A percentile compares a stretch with the other conserved stretches of the same genome.
phyloP scores from a whole-genome alignment of 2,113 vertebrate genomes.

The Lycocorax pyrrhopterus region DNA sequence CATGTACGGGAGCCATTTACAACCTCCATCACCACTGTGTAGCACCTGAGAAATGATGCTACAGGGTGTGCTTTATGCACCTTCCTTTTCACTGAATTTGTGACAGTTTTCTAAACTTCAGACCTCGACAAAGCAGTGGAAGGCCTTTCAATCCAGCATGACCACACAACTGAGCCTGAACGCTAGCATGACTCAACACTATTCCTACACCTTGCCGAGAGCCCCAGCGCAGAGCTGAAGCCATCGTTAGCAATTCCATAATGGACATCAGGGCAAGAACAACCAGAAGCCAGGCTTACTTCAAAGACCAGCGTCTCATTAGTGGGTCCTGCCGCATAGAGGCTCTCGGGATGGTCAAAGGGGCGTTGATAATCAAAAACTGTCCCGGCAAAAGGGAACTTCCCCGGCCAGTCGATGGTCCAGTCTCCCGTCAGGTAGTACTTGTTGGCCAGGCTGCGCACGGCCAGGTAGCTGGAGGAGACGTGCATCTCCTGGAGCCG shows the following conservation, averaged over 20 bases:
- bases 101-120: background rate
- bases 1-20: background rate
- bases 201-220: constrained; percentile 50
- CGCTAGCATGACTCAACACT: constrained; percentile 1
- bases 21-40: background rate
- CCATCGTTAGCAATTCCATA: constrained; percentile 53
- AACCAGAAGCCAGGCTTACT: constrained; percentile 78
- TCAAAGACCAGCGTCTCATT: constrained; percentile 97
- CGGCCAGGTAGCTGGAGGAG: constrained; percentile 90
- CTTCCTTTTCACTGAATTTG: background rate
- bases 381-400: constrained; percentile 87
- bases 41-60: background rate
- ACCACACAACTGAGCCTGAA: constrained; percentile 54
- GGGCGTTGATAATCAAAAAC: constrained; percentile 89
- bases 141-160: background rate
- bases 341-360: constrained; percentile 84
- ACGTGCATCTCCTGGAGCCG: constrained; percentile 82
- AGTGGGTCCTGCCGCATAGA: constrained; percentile 86
- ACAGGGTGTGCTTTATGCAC: background rate
- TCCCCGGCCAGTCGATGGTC: constrained; percentile 95
- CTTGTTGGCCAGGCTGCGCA: constrained; percentile 79
- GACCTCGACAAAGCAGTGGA: background rate
- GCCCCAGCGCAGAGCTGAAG: constrained; percentile 9
- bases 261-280: constrained; percentile 45
- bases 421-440: constrained; percentile 92